A percentile compares a stretch with the other conserved stretches of the same genome.
Evolutionary conservation across 1,140 invertebrate genomes (phyloP).

Genomic region (Dysdera silvatica): DNA sequence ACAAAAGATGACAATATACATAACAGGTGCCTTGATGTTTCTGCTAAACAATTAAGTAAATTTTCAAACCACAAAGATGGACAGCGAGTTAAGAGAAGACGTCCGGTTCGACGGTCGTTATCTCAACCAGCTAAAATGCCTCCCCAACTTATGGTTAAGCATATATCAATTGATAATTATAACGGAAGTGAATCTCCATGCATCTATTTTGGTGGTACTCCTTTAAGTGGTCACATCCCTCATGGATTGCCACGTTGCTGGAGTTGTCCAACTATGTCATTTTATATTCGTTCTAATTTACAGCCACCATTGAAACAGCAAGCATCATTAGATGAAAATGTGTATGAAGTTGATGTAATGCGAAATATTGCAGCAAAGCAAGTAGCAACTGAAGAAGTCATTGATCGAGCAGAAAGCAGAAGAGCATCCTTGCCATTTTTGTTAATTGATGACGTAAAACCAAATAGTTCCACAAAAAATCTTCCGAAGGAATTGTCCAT

Average conservation of each 20-base stretch:
- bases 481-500: background rate
- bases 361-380: constrained; percentile 58
- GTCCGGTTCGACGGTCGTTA: constrained; percentile 14
- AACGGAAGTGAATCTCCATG: background rate
- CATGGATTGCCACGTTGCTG: constrained; percentile 31
- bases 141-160: background rate
- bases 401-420: constrained; percentile 1
- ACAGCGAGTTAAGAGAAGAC: background rate
- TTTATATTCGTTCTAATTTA: constrained; percentile 38
- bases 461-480: background rate
- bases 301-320: constrained; percentile 60
- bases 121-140: constrained; percentile 10
- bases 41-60: too few species aligned
- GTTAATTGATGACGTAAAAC: background rate
- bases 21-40: too few species aligned
- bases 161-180: background rate
- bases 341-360: constrained; percentile 74
- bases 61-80: too few species aligned
- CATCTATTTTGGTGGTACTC: background rate
- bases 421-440: constrained; percentile 22
- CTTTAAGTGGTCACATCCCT: background rate
- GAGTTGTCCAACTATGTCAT: constrained; percentile 32
- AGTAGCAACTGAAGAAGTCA: background rate
- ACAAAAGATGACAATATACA: too few species aligned
- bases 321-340: constrained; percentile 70